phyloP scores from a whole-genome alignment of 2,797 vertebrate genomes.

The Cheirogaleus major region DNA sequence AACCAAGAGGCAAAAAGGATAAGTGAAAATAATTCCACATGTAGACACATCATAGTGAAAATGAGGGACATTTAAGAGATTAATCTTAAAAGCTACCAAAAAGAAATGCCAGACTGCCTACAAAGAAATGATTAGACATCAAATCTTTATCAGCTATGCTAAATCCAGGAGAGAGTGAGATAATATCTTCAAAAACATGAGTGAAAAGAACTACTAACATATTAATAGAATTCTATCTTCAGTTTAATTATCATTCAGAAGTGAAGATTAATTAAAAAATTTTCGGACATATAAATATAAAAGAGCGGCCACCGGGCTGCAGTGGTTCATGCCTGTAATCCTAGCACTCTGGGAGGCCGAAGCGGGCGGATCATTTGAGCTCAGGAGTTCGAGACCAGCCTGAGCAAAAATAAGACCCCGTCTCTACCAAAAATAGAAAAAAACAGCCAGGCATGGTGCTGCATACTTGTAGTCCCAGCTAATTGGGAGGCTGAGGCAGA shows the following conservation, averaged over 20 bases:
- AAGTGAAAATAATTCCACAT: not conserved
- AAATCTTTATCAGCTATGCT: not conserved
- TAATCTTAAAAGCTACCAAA: not conserved
- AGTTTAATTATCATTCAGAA: not conserved
- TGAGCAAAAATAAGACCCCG: too few relatives aligned
- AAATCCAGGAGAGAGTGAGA: not conserved
- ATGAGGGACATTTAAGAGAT: not conserved
- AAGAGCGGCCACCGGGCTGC: not conserved
- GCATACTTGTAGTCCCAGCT: too few relatives aligned
- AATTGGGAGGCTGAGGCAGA: too few relatives aligned
- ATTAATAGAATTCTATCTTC: not conserved
- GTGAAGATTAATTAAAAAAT: not conserved
- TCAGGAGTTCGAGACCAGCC: too few relatives aligned
- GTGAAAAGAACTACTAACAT: not conserved
- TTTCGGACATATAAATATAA: not conserved
- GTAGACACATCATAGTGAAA: not conserved
- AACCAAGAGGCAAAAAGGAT: not conserved
- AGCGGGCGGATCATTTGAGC: too few relatives aligned
- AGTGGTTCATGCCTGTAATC: too few relatives aligned
- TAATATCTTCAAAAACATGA: not conserved
- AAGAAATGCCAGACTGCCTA: not conserved
- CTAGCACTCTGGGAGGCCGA: too few relatives aligned
- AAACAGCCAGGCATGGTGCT: too few relatives aligned
- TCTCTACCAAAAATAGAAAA: too few relatives aligned
- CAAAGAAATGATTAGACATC: not conserved